phyloP scores from a whole-genome alignment of 2,113 vertebrate species.

The Donacobius atricapilla region DNA sequence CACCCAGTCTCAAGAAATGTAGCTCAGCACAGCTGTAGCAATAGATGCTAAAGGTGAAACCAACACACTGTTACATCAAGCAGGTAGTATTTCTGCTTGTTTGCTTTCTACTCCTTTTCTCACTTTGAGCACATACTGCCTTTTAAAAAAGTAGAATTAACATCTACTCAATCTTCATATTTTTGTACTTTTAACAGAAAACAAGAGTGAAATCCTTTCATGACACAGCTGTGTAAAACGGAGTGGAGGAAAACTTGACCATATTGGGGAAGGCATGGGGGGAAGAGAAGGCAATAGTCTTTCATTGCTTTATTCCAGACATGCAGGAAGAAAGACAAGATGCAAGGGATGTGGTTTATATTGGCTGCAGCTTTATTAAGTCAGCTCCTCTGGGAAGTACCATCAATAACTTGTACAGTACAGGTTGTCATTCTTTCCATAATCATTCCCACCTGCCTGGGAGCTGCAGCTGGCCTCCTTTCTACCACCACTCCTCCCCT shows the following conservation, averaged over 20 bases:
- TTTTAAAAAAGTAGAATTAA: neutral
- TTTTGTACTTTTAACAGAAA: neutral
- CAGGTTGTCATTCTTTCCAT: conserved; percentile 48
- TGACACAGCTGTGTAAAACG: neutral
- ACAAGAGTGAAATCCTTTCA: neutral
- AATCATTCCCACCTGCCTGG: conserved; percentile 57
- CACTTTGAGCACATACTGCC: neutral
- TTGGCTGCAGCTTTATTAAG: conserved; percentile 57
- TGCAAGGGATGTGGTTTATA: conserved; percentile 55
- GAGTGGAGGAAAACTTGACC: neutral
- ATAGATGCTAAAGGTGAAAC: neutral
- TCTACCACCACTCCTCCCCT: neutral
- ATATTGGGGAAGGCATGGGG: neutral
- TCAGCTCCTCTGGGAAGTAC: conserved; percentile 25
- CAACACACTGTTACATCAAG: neutral
- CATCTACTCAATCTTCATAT: neutral
- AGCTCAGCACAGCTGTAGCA: neutral
- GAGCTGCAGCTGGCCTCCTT: neutral
- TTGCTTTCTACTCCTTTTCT: neutral
- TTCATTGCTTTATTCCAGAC: neutral
- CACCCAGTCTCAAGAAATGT: neutral
- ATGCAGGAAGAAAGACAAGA: conserved; percentile 37
- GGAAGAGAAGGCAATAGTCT: neutral
- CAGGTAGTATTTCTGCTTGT: neutral
- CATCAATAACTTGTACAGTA: conserved; percentile 49